Conservation (phyloP, 2,797 vertebrate genomes). For the Heterohyrax brucei region DNA sequence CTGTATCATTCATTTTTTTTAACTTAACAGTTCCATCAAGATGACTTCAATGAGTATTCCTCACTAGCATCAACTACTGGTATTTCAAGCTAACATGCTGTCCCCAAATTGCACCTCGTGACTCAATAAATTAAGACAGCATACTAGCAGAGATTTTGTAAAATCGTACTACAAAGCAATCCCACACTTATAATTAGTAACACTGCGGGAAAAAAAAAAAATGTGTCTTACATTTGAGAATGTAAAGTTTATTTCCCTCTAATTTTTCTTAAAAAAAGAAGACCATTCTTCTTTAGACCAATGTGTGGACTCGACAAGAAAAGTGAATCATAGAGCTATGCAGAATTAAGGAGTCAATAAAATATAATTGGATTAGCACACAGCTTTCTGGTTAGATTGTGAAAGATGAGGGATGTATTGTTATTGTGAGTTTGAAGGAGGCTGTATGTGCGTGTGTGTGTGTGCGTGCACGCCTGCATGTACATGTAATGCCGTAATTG, state of each 20-base stretch:
- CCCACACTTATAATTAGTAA: background rate
- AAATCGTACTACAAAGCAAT: conserved; percentile 29
- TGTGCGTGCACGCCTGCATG: too few relatives aligned
- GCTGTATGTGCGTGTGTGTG: background rate
- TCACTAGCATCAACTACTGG: background rate
- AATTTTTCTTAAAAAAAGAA: background rate
- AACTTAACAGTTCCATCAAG: conserved; percentile 42
- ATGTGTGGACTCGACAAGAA: conserved; percentile 59
- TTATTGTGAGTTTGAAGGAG: conserved; percentile 42
- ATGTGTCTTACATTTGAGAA: conserved; percentile 29
- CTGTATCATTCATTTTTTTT: conserved; percentile 40
- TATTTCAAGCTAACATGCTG: background rate
- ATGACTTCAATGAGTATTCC: conserved; percentile 6
- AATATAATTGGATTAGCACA: conserved; percentile 42
- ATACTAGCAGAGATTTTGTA: background rate
- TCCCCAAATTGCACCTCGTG: background rate
- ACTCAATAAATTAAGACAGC: conserved; percentile 59
- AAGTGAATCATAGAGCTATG: background rate
- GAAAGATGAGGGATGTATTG: conserved; percentile 49
- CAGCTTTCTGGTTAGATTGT: background rate
- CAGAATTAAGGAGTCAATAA: conserved; percentile 33
- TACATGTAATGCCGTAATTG: background rate
- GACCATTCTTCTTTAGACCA: conserved; percentile 28
- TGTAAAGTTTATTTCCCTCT: conserved; percentile 57
- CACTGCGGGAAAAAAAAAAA: background rate